Base-by-base conservation (phyloP, 2,888 invertebrate genomes). In the Cryptosula pallasiana region DNA sequence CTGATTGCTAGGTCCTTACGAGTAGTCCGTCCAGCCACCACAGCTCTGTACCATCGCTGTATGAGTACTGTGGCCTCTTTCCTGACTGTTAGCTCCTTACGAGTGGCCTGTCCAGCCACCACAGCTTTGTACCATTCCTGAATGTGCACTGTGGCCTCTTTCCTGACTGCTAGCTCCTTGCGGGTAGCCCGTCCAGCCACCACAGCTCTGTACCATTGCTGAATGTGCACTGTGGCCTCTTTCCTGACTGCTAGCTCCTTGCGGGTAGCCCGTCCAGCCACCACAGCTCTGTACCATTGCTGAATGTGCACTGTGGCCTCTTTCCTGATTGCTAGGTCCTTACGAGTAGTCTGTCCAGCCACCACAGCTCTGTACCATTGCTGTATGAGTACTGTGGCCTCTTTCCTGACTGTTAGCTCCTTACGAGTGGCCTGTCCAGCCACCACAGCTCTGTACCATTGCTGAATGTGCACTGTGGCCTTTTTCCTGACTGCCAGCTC, bases 301-400 rank as follows among this genome's bases (percentile, higher is more conserved):
- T 69, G 27, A n/a, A n/a, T n/a, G n/a, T n/a, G n/a, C n/a, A n/a
- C n/a, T n/a, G n/a, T n/a, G n/a, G n/a, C n/a, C n/a, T 55, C 69
- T 75, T 71, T 45, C 45, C 20, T 20, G 20, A n/a, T n/a, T n/a
- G n/a, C n/a, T n/a, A n/a, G n/a, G n/a, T n/a, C n/a, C n/a, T n/a
- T n/a, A n/a, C n/a, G n/a, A n/a, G n/a, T n/a, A n/a, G n/a, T 20
- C 9, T 45, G 9, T 45, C 45, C 45, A 20, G 20, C 45, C 25
- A 69, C 5, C 13, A 69, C 69, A 32, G 20, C 27, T 20, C 73
- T 55, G 20, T 55, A 72, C 34, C 55, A 54, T 29, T 72, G 63
- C 73, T 80, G 79, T 25, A 79, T 75, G 35, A 25, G 72, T 1
- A 76, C 5, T 0, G 75, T 75, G 25, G 78, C 75, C 9, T 34